Evolutionary conservation across 2,888 invertebrate species (phyloP), one percentile per base, ranked within the genome.

Genomic region (Drosophila gaucha): DNA sequence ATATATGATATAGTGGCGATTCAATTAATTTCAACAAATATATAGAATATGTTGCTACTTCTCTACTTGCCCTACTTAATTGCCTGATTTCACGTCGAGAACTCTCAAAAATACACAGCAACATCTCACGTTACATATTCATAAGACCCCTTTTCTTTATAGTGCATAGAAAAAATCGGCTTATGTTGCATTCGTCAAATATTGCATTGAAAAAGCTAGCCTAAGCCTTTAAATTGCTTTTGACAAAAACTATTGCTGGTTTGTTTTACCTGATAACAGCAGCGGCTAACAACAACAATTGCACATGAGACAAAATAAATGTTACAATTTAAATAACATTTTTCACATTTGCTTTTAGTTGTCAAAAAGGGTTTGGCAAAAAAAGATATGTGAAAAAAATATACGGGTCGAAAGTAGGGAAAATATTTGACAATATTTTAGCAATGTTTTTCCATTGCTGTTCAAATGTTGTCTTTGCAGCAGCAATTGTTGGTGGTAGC

Each of bases 371-470:
- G 68, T 46, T 49, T 50, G 6, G n/a, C n/a, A n/a, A n/a, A n/a
- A n/a, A n/a, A n/a, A n/a, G n/a, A n/a, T n/a, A n/a, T 1, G n/a
- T 59, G 36, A 30, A 35, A 56, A 54, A 44, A 22, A 51, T 12
- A 22, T 12, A 12, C 4, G 10, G n/a, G 28, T 57, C 16, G 31
- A 44, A 74, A 20, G 68, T 49, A 35, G 31, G 46, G 6, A 30
- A 74, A 69, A 69, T 69, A 59, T 65, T 74, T 74, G 51, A 28
- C 33, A 46, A 56, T 28, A 50, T 49, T 54, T 31, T 12, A 22
- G 43, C 44, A 49, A 70, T 46, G 65, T 71, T 75, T 64, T 64
- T 44, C 47, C 18, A 60, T 52, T 65, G 46, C 38, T 50, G 43
- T 35, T 30, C 22, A 66, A 50, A 50, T 51, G 30, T 39, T 36